These are phyloP conservation scores for Hylia prasina DNA, from an alignment of 2,113 vertebrate genomes.

Conservation along the genomic window DNA sequence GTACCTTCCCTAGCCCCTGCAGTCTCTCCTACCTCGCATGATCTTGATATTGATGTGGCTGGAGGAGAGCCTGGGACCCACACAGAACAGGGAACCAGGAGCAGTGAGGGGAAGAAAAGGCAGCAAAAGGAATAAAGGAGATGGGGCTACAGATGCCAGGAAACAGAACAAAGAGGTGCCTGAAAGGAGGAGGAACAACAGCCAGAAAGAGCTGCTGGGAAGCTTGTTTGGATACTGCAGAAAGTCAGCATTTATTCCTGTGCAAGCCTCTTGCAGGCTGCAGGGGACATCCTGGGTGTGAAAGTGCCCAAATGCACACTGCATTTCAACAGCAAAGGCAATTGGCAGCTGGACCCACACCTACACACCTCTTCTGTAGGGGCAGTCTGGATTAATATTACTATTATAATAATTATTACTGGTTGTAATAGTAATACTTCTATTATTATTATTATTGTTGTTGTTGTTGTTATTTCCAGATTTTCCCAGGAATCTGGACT, in stretches of 20 bases:
- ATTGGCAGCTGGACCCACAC: accelerated
- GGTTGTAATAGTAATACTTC: not conserved
- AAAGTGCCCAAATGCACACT: accelerated
- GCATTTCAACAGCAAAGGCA: not conserved
- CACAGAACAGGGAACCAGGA: not conserved
- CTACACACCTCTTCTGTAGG: not conserved
- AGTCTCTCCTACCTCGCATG: not conserved
- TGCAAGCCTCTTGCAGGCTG: not conserved
- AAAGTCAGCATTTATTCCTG: not conserved
- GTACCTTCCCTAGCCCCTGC: not conserved
- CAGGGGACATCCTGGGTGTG: accelerated
- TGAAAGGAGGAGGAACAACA: not conserved
- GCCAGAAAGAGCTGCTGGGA: not conserved
- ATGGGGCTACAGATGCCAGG: accelerated
- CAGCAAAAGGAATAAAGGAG: not conserved
- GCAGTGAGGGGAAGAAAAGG: not conserved
- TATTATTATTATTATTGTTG: not conserved
- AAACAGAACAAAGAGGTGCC: not conserved
- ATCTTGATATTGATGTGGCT: not conserved
- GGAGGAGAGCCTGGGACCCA: not conserved
- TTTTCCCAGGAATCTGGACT: not conserved
- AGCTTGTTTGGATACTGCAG: not conserved
- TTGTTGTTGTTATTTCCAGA: not conserved
- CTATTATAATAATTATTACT: not conserved
- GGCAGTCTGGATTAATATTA: not conserved